Evolutionary conservation across 30 jellyfish, hydroid and myxozoan genomes (phyloP), one percentile per base, ranked within the genome.

Genomic region (Aurelia sp.): DNA sequence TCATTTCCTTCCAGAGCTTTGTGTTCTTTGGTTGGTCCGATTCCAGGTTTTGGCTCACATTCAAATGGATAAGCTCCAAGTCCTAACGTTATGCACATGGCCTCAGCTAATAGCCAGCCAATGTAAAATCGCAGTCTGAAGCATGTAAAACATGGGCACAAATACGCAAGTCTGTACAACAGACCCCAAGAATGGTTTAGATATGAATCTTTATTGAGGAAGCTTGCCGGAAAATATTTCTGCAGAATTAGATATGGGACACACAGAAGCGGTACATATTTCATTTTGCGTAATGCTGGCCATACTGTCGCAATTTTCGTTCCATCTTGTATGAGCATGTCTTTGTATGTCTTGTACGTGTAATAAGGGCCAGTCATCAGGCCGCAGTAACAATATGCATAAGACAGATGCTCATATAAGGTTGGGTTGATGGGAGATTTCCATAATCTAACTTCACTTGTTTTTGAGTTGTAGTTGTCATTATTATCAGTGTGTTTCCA

Each of bases 11-110:
- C 44, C 19, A 37, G 70, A 35, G 23, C 63, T 47, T 62, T 76
- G 19, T 51, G 27, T 1, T 83, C 35, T 77, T 90, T 85, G 23
- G 98, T 92, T 10, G 98, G 98, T 2, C 98, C 98, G 27, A 65
- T 47, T 52, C 96, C 98, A 15, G 98, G 97, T 53, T 76, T 87
- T 47, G 97, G 91, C 53, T 84, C 90, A 63, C 92, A 66, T 70
- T 87, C 98, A 88, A 79, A 82, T 15, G 98, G 98, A 68, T 92
- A 92, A 11, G 98, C 98, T 7, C 98, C 98, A 63, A 92, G 86
- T n/a, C 94, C 96, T 60, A 86, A 18, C 16, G 98, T 92, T 10
- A 87, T 87, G 65, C 98, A 92, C 97, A 92, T 92, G 0, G 97
- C 70, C 62, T 92, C 96, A 17, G 98, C 97, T 75, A 92, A 78